Evolutionary conservation across 2,888 invertebrate species (phyloP).

Genomic region (Agelastica alni): DNA sequence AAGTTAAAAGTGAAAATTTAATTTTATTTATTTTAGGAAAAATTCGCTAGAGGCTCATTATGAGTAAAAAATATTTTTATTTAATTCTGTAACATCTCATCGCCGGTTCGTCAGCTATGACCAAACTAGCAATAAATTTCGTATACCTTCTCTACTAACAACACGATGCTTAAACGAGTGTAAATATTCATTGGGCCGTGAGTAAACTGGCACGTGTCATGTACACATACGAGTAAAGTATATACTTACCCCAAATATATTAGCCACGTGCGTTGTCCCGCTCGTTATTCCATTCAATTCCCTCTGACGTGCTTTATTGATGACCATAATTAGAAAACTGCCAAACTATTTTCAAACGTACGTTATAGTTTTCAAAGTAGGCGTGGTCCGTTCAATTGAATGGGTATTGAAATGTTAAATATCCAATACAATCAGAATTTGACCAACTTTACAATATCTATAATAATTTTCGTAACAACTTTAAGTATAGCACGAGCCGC

Average conservation of each 20-base stretch:
- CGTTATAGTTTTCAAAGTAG: too few relatives aligned
- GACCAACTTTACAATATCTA: too few relatives aligned
- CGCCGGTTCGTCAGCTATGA: neutral
- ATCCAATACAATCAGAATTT: too few relatives aligned
- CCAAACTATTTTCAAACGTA: conserved; percentile 30
- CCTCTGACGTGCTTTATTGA: conserved; percentile 36
- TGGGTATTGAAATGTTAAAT: too few relatives aligned
- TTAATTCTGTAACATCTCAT: neutral
- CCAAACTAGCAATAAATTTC: neutral
- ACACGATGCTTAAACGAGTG: conserved; percentile 22
- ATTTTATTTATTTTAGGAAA: too few relatives aligned
- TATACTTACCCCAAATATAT: conserved; percentile 32
- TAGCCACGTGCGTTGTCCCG: conserved; percentile 29
- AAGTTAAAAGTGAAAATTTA: neutral
- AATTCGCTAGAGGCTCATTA: too few relatives aligned
- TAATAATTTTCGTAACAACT: too few relatives aligned
- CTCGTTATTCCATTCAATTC: conserved; percentile 31
- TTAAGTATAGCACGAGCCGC: too few relatives aligned
- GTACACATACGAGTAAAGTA: conserved; percentile 20
- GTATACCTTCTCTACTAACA: conserved; percentile 8
- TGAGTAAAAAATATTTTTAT: too few relatives aligned
- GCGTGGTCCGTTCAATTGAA: too few relatives aligned
- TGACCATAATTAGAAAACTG: conserved; percentile 34
- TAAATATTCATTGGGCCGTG: conserved; percentile 43
- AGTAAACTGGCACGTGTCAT: conserved; percentile 41